Conservation (phyloP, 1,140 invertebrate species). For the Euura lappo region DNA sequence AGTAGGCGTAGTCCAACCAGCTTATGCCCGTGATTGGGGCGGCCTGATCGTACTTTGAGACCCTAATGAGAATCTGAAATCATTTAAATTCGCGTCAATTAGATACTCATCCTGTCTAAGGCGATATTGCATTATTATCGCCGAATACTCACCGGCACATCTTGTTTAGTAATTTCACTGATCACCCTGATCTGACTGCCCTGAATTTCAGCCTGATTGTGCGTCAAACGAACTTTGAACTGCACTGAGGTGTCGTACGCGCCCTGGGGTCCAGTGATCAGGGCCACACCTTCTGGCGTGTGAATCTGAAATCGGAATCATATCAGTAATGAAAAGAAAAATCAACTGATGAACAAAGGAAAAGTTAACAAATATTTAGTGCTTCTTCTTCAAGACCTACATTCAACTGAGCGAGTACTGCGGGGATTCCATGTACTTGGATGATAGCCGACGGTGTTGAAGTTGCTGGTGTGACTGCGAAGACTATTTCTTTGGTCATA, state of each 20-base stretch:
- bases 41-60: slow-evolving; percentile 49
- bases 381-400: slow-evolving; percentile 32
- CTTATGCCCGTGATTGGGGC: slow-evolving; percentile 47
- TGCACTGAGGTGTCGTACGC: slow-evolving; percentile 41
- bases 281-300: slow-evolving; percentile 48
- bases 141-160: slow-evolving; percentile 49
- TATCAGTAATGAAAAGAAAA: slow-evolving; percentile 13
- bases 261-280: slow-evolving; percentile 36
- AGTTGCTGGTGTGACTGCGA: slow-evolving; percentile 39
- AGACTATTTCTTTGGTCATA: slow-evolving; percentile 51
- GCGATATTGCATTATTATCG: too few relatives aligned
- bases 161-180: slow-evolving; percentile 56
- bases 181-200: slow-evolving; percentile 49
- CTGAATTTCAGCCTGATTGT: slow-evolving; percentile 52
- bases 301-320: slow-evolving; percentile 38
- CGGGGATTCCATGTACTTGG: slow-evolving; percentile 50
- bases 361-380: background rate
- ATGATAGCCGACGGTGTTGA: slow-evolving; percentile 41
- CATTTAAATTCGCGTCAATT: background rate
- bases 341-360: slow-evolving; percentile 12
- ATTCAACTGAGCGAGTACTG: slow-evolving; percentile 48
- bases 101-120: background rate
- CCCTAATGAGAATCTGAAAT: slow-evolving; percentile 50
- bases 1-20: slow-evolving; percentile 51
- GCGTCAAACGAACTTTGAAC: slow-evolving; percentile 48